These are phyloP conservation scores for Pimpla rufipes DNA, from an alignment of 2,888 invertebrate species.

Conservation along the genomic window DNA sequence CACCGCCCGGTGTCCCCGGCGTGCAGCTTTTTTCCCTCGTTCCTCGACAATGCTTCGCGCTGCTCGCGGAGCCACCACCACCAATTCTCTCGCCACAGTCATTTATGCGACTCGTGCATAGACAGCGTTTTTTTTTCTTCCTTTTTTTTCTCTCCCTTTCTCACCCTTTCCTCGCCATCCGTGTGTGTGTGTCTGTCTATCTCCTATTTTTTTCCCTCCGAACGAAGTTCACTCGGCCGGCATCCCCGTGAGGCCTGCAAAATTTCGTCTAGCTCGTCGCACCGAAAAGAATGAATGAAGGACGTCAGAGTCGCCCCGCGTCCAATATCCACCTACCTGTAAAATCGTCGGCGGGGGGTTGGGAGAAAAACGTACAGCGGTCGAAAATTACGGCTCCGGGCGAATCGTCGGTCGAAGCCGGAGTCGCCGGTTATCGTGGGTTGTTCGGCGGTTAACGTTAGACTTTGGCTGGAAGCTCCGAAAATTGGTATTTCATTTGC, in stretches of 20 bases:
- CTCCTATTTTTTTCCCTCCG: constrained; percentile 37
- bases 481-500: too few species aligned
- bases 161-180: constrained; percentile 32
- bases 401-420: background rate
- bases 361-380: constrained; percentile 1
- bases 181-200: constrained; percentile 23
- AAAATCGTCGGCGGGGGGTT: constrained; percentile 17
- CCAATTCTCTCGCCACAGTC: constrained; percentile 66
- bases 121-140: constrained; percentile 50
- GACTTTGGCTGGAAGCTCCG: background rate
- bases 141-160: constrained; percentile 50
- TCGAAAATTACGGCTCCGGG: background rate
- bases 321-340: constrained; percentile 18
- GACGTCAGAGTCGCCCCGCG: constrained; percentile 17
- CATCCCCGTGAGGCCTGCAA: constrained; percentile 53
- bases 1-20: constrained; percentile 65
- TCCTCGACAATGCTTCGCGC: constrained; percentile 67
- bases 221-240: constrained; percentile 57
- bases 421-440: background rate
- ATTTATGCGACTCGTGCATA: constrained; percentile 68
- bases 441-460: background rate
- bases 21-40: constrained; percentile 56
- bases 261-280: constrained; percentile 52
- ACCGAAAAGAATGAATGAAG: constrained; percentile 47
- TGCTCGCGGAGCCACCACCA: constrained; percentile 32